Evolutionary conservation across 2,797 vertebrate species (phyloP).

Genomic region (Sternarchorhynchus goeldii): DNA sequence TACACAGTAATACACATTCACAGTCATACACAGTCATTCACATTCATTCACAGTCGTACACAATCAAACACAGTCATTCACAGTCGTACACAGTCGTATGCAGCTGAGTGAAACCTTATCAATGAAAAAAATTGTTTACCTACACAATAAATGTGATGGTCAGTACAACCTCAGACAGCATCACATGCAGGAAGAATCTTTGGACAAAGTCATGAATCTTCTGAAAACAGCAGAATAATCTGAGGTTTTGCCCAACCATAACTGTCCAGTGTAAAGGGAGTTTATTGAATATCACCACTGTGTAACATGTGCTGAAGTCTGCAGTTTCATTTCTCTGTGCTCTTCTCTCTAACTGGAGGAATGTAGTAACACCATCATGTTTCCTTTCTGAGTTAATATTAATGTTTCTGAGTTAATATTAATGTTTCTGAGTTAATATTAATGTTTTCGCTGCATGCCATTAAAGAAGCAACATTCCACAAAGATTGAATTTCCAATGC

Average conservation of each 20-base stretch:
- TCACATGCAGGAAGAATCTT: background rate
- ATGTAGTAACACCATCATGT: background rate
- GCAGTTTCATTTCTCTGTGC: conserved; percentile 26
- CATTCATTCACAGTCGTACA: too few relatives aligned
- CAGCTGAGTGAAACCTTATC: too few relatives aligned
- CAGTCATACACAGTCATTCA: too few relatives aligned
- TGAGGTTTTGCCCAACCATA: background rate
- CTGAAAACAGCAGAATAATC: background rate
- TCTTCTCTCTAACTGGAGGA: background rate
- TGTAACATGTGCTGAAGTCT: conserved; percentile 23
- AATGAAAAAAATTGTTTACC: too few relatives aligned
- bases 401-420: background rate
- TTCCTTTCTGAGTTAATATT: background rate
- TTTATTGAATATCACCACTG: background rate
- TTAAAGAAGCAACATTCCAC: background rate
- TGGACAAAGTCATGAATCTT: background rate
- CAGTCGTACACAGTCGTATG: too few relatives aligned
- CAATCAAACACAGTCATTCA: too few relatives aligned
- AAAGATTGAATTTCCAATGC: background rate
- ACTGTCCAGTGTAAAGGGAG: background rate
- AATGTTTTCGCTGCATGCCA: background rate
- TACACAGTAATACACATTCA: too few relatives aligned
- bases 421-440: background rate
- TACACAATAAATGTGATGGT: background rate
- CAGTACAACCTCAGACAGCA: background rate